phyloP scores from a whole-genome alignment of 2,797 vertebrate species.

The Pipistrellus kuhlii region DNA sequence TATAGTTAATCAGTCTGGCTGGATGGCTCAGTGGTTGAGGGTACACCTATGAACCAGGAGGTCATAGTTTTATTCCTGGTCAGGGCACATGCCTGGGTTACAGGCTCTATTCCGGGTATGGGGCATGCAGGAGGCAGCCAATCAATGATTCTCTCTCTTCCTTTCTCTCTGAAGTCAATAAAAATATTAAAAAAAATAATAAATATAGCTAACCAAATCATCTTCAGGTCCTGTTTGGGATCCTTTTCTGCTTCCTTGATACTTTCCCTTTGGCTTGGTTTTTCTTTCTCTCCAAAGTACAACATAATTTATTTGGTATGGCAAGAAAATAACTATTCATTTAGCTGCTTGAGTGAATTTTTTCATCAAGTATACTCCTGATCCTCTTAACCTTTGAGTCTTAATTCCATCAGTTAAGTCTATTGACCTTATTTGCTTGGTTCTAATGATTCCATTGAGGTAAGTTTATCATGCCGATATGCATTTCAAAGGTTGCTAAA shows the following conservation, averaged over 20 bases:
- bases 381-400: slow-evolving; percentile 36
- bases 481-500: slow-evolving; percentile 43
- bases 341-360: slow-evolving; percentile 9
- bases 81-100: no score
- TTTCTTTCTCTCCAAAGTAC: slow-evolving; percentile 1
- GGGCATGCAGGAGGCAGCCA: no score
- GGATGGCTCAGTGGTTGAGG: no score
- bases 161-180: no score
- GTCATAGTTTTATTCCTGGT: no score
- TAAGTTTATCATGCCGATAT: slow-evolving; percentile 16
- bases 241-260: slow-evolving; percentile 54
- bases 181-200: no score
- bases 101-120: no score
- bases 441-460: slow-evolving; percentile 60
- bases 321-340: slow-evolving; percentile 49
- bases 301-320: slow-evolving; percentile 58
- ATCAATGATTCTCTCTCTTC: no score
- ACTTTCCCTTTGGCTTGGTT: slow-evolving; percentile 61
- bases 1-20: no score
- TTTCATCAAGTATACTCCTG: slow-evolving; percentile 26
- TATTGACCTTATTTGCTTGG: slow-evolving; percentile 23
- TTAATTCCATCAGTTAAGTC: slow-evolving; percentile 50
- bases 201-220: background rate
- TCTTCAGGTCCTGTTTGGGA: slow-evolving; percentile 16
- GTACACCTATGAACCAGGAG: no score